Base-by-base conservation (phyloP, 2,888 invertebrate genomes). In the Boloria selene region DNA sequence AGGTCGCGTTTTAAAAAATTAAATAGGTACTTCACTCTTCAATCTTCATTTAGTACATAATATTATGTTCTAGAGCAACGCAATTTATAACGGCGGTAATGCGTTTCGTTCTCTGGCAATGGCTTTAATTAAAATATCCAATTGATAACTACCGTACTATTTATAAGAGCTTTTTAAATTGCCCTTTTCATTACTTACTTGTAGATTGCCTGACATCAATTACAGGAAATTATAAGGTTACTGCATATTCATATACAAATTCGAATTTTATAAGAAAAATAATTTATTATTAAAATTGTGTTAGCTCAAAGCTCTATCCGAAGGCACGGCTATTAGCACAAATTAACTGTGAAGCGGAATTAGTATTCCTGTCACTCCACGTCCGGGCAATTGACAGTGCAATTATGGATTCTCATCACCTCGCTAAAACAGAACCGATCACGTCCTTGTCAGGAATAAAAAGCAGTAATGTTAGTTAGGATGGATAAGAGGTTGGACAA, bases 391-490 rank as follows among this genome's bases (percentile, higher is more conserved):
- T 73, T 70, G 76, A 72, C 72, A 69, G 74, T 68, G 74, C 79
- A 82, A 87, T 86, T 84, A 85, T 83, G 82, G 79, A 84, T 84
- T 81, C 81, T 76, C 78, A 75, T 78, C 83, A 79, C 80, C 79
- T 80, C 73, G 67, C 65, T 70, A 70, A 77, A 82, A 84, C 81
- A 87, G 87, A 86, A 85, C 77, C 73, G 75, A 85, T 82, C 86
- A 83, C 84, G 87, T 88, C 87, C 87, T 88, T 88, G 86, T 80
- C 77, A 68, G 73, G 72, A 61, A 70, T 71, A 88, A 89, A 86
- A 88, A 88, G 76, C 71, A 67, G 82, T 77, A 80, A 81, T 80
- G 81, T 84, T 82, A 79, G 81, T 84, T 82, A 80, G 83, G 81
- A 74, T 81, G 82, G 81, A 77, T 79, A 80, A 78, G 79, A 79